Base-by-base conservation (phyloP, 2,888 invertebrate genomes). In the Chelonus formosanus region DNA sequence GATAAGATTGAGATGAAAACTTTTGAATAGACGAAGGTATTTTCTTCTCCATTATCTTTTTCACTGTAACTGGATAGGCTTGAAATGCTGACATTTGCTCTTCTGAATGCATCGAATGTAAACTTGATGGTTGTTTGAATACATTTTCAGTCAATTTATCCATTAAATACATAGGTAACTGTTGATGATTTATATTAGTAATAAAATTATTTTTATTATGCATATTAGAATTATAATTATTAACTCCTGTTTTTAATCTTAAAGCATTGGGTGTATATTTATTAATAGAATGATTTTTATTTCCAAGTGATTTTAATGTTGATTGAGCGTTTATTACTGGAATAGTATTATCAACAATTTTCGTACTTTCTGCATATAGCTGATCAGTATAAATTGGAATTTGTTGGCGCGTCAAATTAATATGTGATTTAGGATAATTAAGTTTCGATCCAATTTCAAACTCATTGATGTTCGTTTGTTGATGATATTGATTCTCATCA, bases 31-130 rank as follows among this genome's bases (percentile, higher is more conserved):
- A 87, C 4, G 88, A 40, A 5, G 40, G 88, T 67, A 90, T 86
- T 1, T 88, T 87, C 71, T 88, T 89, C 70, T 90, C 90, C 0
- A 91, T 86, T 43, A 90, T 84, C 63, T 87, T 88, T 68, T 86
- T 85, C 0, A 88, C 86, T 0, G 85, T 87, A 0, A 86, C 84
- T 73, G 85, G 74, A 66, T 80, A 85, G 32, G 87, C 86, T 0
- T 87, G 86, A 0, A 87, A 86, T 44, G 86, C 84, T 0, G 87
- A 87, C 0, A 88, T 83, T 63, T 85, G 86, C 71, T 84, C 32
- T 52, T 52, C 32, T 7, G 52, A 3, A 32, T 48, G 40, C 40
- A 40, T 40, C 6, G 10, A 10, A 48, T 48, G n/a, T 40, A 6
- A 5, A 32, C 4, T 7, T 5, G n/a, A 8, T 43, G 6, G 7